Evolutionary conservation across 2,113 vertebrate genomes (phyloP), one percentile per base, ranked within the genome.

Genomic region (Onychorhynchus coronatus): DNA sequence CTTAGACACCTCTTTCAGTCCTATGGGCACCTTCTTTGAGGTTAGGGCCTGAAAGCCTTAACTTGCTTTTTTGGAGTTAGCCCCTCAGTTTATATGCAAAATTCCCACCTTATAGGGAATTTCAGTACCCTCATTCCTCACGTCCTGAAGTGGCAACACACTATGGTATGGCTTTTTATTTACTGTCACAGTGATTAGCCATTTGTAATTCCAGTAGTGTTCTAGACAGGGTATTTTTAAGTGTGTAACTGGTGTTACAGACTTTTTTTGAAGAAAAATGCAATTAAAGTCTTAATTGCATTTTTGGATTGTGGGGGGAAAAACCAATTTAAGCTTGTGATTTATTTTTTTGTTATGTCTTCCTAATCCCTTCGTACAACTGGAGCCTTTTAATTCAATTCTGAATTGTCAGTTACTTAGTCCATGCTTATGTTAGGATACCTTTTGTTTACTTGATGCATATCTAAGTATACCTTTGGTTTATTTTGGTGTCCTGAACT

Each of bases 391-490:
- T 50, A 71, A 50, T 67, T 93, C 9, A 56, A 12, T 61, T 87
- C 50, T 82, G 70, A 91, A 63, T 61, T 83, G 56, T 75, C 63
- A 35, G 35, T 85, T 71, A 71, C 91, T 89, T 91, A 94, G 73
- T 49, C 77, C 15, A n/a, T 59, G n/a, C 22, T 23, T 88, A 25
- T 22, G 6, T 75, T 59, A 94, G 52, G 80, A 41, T 71, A 81
- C 15, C 24, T 42, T 75, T 68, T 70, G 30, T 72, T 91, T 76
- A 8, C 14, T 77, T 68, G 53, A 31, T 65, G 28, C 62, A 65
- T 42, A 22, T 42, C 19, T 65, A 41, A 63, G 39, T 42, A 14
- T 30, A 33, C 42, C 25, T 70, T 70, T 37, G n/a, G n/a, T 50
- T 70, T 70, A 50, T 47, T 50, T 70, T 71, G 28, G 33, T 71